phyloP scores from a whole-genome alignment of 1,140 invertebrate species.

The Zaprionus vittiger region DNA sequence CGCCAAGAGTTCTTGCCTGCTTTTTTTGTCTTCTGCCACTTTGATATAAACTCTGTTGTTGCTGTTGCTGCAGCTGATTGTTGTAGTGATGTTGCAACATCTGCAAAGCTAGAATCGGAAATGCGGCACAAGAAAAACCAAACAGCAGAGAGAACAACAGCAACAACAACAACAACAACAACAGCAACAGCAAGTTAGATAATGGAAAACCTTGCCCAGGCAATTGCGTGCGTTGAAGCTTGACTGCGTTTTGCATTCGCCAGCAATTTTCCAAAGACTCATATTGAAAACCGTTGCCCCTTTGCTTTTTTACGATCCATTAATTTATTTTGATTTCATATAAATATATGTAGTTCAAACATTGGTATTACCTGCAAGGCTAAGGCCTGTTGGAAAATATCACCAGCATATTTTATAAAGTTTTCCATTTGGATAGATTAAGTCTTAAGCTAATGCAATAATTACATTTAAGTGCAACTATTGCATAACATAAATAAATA shows the following conservation, averaged over 20 bases:
- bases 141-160: conserved; percentile 5
- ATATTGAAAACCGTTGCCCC: conserved; percentile 62
- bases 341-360: conserved; percentile 25
- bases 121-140: conserved; percentile 35
- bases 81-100: conserved; percentile 68
- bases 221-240: conserved; percentile 74
- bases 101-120: conserved; percentile 77
- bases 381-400: conserved; percentile 25
- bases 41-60: conserved; percentile 35
- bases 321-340: conserved; percentile 50
- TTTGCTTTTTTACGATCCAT: conserved; percentile 64
- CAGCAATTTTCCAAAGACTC: conserved; percentile 41
- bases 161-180: conserved; percentile 5
- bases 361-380: conserved; percentile 20
- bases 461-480: conserved; percentile 24
- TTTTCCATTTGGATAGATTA: conserved; percentile 1
- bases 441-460: neutral
- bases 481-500: conserved; percentile 20
- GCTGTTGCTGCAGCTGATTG: conserved; percentile 28
- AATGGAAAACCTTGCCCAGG: conserved; percentile 49
- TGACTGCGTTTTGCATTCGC: conserved; percentile 71
- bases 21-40: conserved; percentile 6
- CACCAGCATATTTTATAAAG: conserved; percentile 32
- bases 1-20: neutral
- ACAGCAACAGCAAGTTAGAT: conserved; percentile 14